Evolutionary conservation across 2,797 vertebrate species (phyloP).

Genomic region (Gymnoscopelus braueri): DNA sequence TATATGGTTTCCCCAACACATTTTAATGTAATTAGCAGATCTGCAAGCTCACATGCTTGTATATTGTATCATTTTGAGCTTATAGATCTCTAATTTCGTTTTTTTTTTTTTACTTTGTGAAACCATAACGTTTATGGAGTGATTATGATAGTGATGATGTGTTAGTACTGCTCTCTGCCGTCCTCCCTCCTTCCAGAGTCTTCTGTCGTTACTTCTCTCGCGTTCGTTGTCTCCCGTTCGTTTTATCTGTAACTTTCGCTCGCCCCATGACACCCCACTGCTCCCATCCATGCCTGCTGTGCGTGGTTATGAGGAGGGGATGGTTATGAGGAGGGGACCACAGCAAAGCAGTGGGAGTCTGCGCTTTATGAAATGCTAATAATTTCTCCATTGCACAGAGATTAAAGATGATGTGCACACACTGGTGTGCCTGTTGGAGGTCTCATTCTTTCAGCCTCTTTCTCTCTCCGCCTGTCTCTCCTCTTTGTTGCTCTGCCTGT

Average conservation of each 20-base stretch:
- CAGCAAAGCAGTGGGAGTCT: slow-evolving; percentile 14
- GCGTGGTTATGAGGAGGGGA: neutral
- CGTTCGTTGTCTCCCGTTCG: no score
- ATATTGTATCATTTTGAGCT: no score
- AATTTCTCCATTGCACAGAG: slow-evolving; percentile 44
- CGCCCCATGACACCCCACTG: neutral
- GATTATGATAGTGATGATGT: no score
- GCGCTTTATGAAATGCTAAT: slow-evolving; percentile 38
- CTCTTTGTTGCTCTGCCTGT: no score
- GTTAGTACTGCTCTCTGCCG: no score
- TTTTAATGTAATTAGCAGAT: no score
- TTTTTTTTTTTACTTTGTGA: no score
- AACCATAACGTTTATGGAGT: no score
- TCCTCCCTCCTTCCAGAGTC: neutral
- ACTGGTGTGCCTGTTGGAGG: slow-evolving; percentile 25
- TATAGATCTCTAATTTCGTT: no score
- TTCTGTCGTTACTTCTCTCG: neutral
- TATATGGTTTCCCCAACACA: no score
- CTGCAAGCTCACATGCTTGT: no score
- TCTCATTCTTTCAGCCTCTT: slow-evolving; percentile 33
- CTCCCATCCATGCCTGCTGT: slow-evolving; percentile 5
- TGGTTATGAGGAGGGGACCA: neutral
- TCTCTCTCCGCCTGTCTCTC: neutral
- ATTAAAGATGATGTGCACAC: slow-evolving; percentile 52
- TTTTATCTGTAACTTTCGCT: no score